These are phyloP conservation scores for Myopa testacea DNA, from an alignment of 2,888 invertebrate genomes.

Conservation along the genomic window DNA sequence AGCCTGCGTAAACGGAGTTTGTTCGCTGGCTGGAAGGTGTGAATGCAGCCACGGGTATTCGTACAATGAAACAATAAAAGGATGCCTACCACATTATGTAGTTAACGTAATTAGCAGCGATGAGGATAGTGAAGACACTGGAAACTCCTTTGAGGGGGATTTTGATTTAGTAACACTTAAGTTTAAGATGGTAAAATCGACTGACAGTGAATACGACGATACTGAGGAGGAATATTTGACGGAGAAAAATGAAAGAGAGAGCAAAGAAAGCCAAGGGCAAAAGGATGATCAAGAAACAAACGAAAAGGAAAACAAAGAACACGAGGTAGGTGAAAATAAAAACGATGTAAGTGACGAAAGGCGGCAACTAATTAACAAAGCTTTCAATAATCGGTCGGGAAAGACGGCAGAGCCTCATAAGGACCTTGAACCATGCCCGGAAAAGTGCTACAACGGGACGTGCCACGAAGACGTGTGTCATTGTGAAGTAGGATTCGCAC, in stretches of 20 bases:
- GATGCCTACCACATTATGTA: conserved; percentile 27
- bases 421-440: conserved; percentile 46
- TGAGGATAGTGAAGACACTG: conserved; percentile 4
- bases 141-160: background rate
- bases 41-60: conserved; percentile 30
- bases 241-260: conserved; percentile 4
- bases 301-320: background rate
- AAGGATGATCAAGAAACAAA: background rate
- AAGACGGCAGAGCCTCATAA: conserved; percentile 20
- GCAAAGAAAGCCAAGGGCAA: background rate
- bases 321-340: background rate
- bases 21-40: conserved; percentile 59
- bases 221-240: conserved; percentile 41
- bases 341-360: background rate
- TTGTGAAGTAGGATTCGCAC: conserved; percentile 45
- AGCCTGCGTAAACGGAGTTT: conserved; percentile 57
- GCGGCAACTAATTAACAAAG: background rate
- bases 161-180: conserved; percentile 14
- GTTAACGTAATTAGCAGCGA: background rate
- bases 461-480: conserved; percentile 61
- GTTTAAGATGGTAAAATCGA: background rate
- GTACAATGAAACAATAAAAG: background rate
- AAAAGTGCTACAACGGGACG: conserved; percentile 54
- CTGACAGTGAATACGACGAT: background rate
- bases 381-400: background rate